Evolutionary conservation across 2,113 vertebrate species (phyloP).

Genomic region (Trichechus manatus): DNA sequence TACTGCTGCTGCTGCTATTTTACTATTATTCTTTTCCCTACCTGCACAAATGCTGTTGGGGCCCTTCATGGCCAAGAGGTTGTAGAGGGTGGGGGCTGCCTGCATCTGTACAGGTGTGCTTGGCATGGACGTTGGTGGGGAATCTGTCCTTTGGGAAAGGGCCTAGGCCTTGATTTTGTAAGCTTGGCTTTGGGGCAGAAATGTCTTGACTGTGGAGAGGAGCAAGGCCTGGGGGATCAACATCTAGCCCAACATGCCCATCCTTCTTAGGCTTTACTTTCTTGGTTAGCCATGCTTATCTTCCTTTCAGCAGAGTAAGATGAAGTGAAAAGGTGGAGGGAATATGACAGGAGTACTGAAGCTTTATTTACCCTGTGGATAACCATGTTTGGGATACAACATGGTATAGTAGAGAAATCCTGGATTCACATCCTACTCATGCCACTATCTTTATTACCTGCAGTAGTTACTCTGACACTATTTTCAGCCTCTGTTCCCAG

Average conservation of each 20-base stretch:
- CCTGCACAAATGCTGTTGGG: slow-evolving; percentile 69
- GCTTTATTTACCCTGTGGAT: neutral
- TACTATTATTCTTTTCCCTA: slow-evolving; percentile 63
- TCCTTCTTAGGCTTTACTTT: neutral
- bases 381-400: neutral
- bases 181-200: slow-evolving; percentile 76
- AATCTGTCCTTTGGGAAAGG: slow-evolving; percentile 68
- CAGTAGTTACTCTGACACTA: neutral
- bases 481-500: slow-evolving; percentile 1
- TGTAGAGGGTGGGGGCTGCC: slow-evolving; percentile 63
- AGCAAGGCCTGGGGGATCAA: neutral
- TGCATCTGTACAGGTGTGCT: slow-evolving; percentile 80
- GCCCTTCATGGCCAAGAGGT: slow-evolving; percentile 56
- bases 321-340: slow-evolving; percentile 31
- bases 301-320: slow-evolving; percentile 32
- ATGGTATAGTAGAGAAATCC: neutral
- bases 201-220: slow-evolving; percentile 53
- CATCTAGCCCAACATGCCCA: neutral
- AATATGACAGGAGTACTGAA: neutral
- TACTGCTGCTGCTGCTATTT: slow-evolving; percentile 71
- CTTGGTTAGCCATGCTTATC: neutral
- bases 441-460: neutral
- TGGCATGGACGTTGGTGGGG: slow-evolving; percentile 79
- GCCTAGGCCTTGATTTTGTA: slow-evolving; percentile 62
- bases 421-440: neutral